Evolutionary conservation across 2,888 invertebrate species (phyloP).

Genomic region (Magallana nippona): DNA sequence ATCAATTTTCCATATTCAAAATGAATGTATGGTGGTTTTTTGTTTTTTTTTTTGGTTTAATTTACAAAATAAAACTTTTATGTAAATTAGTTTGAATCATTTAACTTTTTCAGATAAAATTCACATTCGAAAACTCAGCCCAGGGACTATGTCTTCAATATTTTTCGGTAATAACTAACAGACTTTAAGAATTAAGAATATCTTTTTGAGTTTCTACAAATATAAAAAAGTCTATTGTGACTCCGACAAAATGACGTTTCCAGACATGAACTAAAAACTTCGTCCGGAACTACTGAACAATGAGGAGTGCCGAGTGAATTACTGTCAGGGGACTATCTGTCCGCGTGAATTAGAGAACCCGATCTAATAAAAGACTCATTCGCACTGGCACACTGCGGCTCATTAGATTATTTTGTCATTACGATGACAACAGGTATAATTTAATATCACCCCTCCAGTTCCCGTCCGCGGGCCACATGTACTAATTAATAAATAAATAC

Average conservation of each 20-base stretch:
- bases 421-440: conserved; percentile 32
- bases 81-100: too few species aligned
- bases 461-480: background rate
- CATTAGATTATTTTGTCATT: conserved; percentile 35
- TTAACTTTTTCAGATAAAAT: too few species aligned
- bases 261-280: background rate
- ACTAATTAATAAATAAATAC: conserved; percentile 16
- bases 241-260: background rate
- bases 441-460: conserved; percentile 15
- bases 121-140: too few species aligned
- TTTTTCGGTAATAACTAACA: too few species aligned
- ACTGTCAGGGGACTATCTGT: conserved; percentile 23
- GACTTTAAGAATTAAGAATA: too few species aligned
- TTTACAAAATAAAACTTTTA: too few species aligned
- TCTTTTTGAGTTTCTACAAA: background rate
- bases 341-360: conserved; percentile 23
- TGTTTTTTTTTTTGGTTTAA: too few species aligned
- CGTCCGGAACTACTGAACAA: background rate
- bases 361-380: conserved; percentile 27
- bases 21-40: too few species aligned
- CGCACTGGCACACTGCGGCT: background rate
- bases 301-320: background rate
- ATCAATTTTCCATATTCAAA: too few species aligned
- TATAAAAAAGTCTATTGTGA: background rate
- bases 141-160: too few species aligned